These are phyloP conservation scores for Eucera pruinosa DNA, from an alignment of 2,888 invertebrate species.

Conservation along the genomic window DNA sequence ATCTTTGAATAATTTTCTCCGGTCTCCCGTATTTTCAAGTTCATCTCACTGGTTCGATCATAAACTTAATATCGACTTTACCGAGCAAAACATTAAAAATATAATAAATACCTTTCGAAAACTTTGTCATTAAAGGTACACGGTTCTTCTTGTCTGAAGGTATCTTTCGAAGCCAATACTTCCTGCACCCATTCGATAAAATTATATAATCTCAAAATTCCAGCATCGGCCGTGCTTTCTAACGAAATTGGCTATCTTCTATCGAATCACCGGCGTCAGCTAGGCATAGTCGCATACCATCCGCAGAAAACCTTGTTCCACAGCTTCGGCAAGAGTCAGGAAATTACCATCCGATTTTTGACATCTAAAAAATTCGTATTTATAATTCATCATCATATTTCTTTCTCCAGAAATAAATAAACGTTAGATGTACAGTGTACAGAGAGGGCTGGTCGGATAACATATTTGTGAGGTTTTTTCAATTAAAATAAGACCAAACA, in stretches of 20 bases:
- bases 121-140: constrained; percentile 94
- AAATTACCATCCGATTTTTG: constrained; percentile 99
- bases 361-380: constrained; percentile 88
- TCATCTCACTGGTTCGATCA: constrained; percentile 91
- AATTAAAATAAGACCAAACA: too few relatives aligned
- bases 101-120: constrained; percentile 86
- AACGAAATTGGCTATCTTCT: too few relatives aligned
- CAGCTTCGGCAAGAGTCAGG: constrained; percentile 94
- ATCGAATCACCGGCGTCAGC: constrained; percentile 99
- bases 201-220: constrained; percentile 95
- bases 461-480: too few relatives aligned
- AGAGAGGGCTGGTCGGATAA: too few relatives aligned
- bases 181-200: constrained; percentile 99
- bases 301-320: constrained; percentile 98
- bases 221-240: constrained; percentile 96
- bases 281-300: constrained; percentile 96
- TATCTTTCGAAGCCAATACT: constrained; percentile 87
- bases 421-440: too few relatives aligned
- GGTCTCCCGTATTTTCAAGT: constrained; percentile 93
- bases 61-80: constrained; percentile 11
- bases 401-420: too few relatives aligned
- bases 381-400: too few relatives aligned
- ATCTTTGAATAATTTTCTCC: constrained; percentile 93
- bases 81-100: not conserved
- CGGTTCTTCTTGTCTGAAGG: constrained; percentile 86